Percentiles rank a stretch among this genome's conserved stretches.
Evolutionary conservation across 1,140 invertebrate genomes (phyloP).

Genomic region (Drosophila obscura): DNA sequence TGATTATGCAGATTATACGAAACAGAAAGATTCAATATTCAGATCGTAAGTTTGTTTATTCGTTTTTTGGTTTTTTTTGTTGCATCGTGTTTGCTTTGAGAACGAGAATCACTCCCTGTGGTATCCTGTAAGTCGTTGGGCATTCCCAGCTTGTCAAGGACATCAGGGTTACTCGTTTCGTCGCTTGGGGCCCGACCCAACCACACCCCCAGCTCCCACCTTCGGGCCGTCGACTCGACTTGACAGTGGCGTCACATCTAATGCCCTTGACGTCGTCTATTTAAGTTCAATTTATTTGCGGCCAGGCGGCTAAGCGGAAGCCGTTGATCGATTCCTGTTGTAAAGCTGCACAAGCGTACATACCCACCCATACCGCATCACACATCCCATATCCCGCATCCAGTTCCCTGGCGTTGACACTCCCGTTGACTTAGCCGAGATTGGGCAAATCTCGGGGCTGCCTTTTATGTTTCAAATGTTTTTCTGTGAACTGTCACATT

Average conservation of each 20-base stretch:
- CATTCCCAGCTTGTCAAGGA: background rate
- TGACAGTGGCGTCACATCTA: constrained; percentile 62
- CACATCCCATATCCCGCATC: constrained; percentile 13
- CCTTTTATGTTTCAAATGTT: constrained; percentile 67
- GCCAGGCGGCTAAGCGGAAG: constrained; percentile 62
- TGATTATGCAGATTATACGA: too few relatives aligned
- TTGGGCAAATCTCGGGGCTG: constrained; percentile 69
- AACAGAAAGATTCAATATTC: too few relatives aligned
- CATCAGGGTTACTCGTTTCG: constrained; percentile 4
- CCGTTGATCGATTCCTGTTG: constrained; percentile 72
- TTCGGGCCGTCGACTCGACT: constrained; percentile 43
- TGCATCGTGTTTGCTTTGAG: background rate
- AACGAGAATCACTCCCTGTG: constrained; percentile 1
- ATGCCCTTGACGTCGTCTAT: constrained; percentile 77
- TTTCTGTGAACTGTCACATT: constrained; percentile 77
- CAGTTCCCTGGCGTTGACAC: constrained; percentile 30
- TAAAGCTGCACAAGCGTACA: constrained; percentile 50
- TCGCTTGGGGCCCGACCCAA: too few relatives aligned
- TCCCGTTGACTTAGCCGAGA: constrained; percentile 55
- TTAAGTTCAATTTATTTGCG: constrained; percentile 82
- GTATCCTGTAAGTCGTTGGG: constrained; percentile 14
- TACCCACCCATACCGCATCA: constrained; percentile 1
- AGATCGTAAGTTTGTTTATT: too few relatives aligned
- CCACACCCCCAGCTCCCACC: constrained; percentile 13
- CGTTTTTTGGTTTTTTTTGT: too few relatives aligned